Base-by-base conservation (phyloP, 2,888 invertebrate species). In the Sarcophaga subvicina region DNA sequence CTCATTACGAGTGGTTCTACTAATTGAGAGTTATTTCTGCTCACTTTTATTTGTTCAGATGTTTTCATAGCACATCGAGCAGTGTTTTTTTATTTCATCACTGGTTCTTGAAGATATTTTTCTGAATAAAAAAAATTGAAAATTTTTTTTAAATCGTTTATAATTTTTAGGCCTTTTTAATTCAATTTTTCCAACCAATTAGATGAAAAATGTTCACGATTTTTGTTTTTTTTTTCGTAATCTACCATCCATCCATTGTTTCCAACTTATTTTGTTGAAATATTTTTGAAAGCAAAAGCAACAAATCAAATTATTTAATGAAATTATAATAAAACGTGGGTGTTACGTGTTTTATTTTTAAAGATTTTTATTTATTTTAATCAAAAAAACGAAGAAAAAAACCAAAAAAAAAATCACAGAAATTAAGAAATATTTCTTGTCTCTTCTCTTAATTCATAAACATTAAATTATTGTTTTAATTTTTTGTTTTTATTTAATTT, bases 281-380 rank as follows among this genome's bases (percentile, higher is more conserved):
- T 37, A 37, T 37, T 37, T 60, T 69, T 45, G 10, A 37, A 37
- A 37, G 37, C 37, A 37, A 37, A 37, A 37, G 37, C 1, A 54
- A 54, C 12, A 17, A 73, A 17, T 27, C 62, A 80, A 60, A 80
- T 73, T 73, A 75, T 81, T 75, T 76, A 83, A 77, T 80, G 11
- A 89, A 89, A 88, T 79, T 84, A 87, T 87, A 86, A 81, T 62
- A 37, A 80, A 87, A 89, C 89, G 91, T 91, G 89, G 91, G 91
- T 85, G 91, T 89, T 80, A 90, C 77, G 83, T 84, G 88, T 89
- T 89, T 87, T 89, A 89, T 90, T 90, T 87, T 89, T 82, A 83
- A 86, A 85, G 80, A 83, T 82, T 71, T 85, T 86, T 72, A 87
- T 87, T 79, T 86, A 76, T 76, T 82, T 82, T 14, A 54, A 54